Conservation (phyloP, 2,797 vertebrate genomes). For the Gambusia yucatana region DNA sequence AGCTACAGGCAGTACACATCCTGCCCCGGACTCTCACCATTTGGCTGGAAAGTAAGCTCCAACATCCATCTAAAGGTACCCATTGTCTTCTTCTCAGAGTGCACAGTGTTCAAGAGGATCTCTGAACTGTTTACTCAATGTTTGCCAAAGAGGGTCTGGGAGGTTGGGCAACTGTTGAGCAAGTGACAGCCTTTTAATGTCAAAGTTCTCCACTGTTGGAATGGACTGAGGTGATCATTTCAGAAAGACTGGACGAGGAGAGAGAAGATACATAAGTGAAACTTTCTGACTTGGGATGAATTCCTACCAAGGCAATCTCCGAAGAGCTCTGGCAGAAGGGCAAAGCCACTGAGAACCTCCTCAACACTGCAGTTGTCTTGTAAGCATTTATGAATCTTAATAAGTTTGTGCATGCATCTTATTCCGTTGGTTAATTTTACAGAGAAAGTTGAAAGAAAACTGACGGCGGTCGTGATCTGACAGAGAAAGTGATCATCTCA, state of each 20-base stretch:
- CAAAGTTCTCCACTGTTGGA: constrained; percentile 49
- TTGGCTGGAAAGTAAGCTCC: constrained; percentile 59
- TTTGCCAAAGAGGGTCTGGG: constrained; percentile 50
- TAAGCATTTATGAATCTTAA: constrained; percentile 62
- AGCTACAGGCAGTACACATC: constrained; percentile 68
- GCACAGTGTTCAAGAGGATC: constrained; percentile 50
- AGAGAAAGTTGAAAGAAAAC: not conserved
- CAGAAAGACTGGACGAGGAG: constrained; percentile 40
- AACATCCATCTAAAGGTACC: constrained; percentile 35
- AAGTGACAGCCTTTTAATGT: constrained; percentile 58
- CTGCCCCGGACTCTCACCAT: constrained; percentile 58
- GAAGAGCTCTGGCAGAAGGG: constrained; percentile 66
- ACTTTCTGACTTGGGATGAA: constrained; percentile 76
- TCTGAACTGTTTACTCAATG: constrained; percentile 35
- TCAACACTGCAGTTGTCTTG: constrained; percentile 60
- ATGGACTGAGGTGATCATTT: constrained; percentile 66
- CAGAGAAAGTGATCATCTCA: not conserved
- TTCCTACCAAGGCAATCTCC: constrained; percentile 67
- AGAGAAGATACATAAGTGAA: constrained; percentile 36
- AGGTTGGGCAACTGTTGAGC: constrained; percentile 37
- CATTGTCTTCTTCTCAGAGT: constrained; percentile 23
- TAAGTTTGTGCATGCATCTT: not conserved
- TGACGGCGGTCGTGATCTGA: not conserved
- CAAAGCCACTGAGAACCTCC: constrained; percentile 67
- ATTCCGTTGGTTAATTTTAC: constrained; percentile 3